Evolutionary conservation across 2,888 invertebrate species (phyloP), one percentile per base, ranked within the genome.

Genomic region (Hirtodrosophila cameraria): DNA sequence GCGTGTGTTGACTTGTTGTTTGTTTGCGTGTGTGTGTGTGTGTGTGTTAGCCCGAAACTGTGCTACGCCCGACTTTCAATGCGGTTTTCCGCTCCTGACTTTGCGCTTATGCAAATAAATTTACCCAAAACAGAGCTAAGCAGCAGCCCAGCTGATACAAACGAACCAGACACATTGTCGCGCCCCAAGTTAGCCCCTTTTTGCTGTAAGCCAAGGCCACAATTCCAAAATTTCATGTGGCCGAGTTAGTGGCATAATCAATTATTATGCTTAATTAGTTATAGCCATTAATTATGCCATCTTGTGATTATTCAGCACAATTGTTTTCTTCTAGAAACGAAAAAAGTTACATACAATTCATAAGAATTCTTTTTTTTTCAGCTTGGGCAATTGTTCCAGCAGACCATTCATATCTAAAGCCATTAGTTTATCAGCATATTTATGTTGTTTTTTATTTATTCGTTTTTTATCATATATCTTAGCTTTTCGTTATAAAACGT

Each of bases 71-170:
- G 39, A 58, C 23, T 46, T 39, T 45, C 35, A 48, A 38, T 59
- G 48, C 65, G 71, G 60, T 54, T 60, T 55, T 23, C 18, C 25
- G 42, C 25, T 50, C 11, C 36, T 30, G 13, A 15, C 15, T 30
- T 31, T 7, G 42, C n/a, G 38, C 63, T 68, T 55, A 74, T 72
- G 69, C 46, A 72, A 72, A 72, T 59, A 52, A 27, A 23, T 36
- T 53, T 33, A 46, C 52, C 39, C 23, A 49, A 15, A 62, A 5
- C 6, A 54, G 13, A 62, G 8, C 23, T 23, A 8, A 8, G 7
- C 8, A 23, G 6, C 2, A 23, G 23, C 23, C 23, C 23, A 20
- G 18, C n/a, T n/a, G 18, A 20, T 2, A 5, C 18, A 13, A 18
- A 31, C 36, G n/a, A n/a, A 55, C 11, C 49, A 57, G 61, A 60